Conservation (phyloP, 2,113 vertebrate genomes). For the Mormyrus lacerda region DNA sequence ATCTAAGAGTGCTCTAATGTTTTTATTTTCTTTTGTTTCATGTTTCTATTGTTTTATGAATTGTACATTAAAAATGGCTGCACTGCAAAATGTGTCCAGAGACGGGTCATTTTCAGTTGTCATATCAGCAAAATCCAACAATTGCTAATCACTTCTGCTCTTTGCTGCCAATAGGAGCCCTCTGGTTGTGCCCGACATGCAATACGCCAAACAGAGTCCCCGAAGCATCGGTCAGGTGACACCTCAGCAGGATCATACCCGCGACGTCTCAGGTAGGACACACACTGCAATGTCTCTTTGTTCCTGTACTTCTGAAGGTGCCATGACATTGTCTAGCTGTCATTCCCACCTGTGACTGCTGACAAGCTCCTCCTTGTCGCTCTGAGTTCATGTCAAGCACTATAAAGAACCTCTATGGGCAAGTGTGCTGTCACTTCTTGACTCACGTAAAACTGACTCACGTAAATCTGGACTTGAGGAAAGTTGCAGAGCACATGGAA, state of each 20-base stretch:
- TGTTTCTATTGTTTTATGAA: neutral
- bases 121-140: neutral
- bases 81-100: neutral
- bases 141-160: neutral
- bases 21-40: neutral
- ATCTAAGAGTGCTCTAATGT: neutral
- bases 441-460: neutral
- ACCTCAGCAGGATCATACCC: neutral
- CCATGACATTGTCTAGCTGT: neutral
- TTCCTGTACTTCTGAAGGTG: neutral
- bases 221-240: neutral
- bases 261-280: neutral
- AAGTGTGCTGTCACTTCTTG: neutral
- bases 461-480: neutral
- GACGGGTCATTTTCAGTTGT: neutral
- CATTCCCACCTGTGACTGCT: neutral
- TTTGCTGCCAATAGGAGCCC: neutral
- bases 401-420: neutral
- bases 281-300: neutral
- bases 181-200: neutral
- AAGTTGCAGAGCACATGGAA: neutral
- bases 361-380: neutral
- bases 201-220: neutral
- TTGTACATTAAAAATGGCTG: neutral
- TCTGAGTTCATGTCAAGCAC: neutral